These are phyloP conservation scores for Palythoa grandis DNA, from an alignment of 92 coral and sea anemone species.

Conservation along the genomic window DNA sequence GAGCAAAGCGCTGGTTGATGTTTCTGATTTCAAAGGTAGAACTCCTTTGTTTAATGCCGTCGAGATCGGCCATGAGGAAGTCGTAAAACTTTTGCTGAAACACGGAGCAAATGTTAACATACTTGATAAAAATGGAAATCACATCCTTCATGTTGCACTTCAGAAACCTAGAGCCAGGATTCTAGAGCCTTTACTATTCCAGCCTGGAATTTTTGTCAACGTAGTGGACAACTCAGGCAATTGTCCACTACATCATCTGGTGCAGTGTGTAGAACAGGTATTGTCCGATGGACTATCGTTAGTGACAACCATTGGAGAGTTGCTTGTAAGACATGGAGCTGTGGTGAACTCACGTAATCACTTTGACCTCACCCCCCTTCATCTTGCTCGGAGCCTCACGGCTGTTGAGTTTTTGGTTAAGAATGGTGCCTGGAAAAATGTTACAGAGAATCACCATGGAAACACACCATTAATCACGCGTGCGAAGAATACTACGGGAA, in stretches of 20 bases:
- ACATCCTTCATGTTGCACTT: constrained; percentile 29
- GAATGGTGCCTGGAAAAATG: constrained; percentile 44
- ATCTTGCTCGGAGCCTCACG: constrained; percentile 4
- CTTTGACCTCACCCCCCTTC: constrained; percentile 33
- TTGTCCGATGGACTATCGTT: neutral
- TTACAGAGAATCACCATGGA: constrained; percentile 2
- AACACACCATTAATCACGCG: constrained; percentile 13
- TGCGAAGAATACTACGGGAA: constrained; percentile 1
- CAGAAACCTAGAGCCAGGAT: constrained; percentile 2
- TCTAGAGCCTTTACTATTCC: neutral
- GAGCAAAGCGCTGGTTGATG: constrained; percentile 14
- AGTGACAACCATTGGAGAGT: constrained; percentile 8
- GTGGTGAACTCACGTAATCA: constrained; percentile 26
- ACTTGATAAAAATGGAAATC: constrained; percentile 16
- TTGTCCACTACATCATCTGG: constrained; percentile 9
- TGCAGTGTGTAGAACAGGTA: constrained; percentile 13
- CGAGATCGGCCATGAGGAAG: constrained; percentile 10
- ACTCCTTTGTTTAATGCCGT: constrained; percentile 57
- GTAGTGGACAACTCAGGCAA: constrained; percentile 11
- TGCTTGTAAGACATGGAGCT: constrained; percentile 45
- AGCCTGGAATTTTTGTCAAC: constrained; percentile 24
- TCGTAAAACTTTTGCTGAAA: constrained; percentile 13
- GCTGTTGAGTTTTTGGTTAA: constrained; percentile 35
- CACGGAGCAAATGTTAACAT: constrained; percentile 32
- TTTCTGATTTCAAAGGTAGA: constrained; percentile 41